Base-by-base conservation (phyloP, 1,140 invertebrate species). In the Bombus difficillimus region DNA sequence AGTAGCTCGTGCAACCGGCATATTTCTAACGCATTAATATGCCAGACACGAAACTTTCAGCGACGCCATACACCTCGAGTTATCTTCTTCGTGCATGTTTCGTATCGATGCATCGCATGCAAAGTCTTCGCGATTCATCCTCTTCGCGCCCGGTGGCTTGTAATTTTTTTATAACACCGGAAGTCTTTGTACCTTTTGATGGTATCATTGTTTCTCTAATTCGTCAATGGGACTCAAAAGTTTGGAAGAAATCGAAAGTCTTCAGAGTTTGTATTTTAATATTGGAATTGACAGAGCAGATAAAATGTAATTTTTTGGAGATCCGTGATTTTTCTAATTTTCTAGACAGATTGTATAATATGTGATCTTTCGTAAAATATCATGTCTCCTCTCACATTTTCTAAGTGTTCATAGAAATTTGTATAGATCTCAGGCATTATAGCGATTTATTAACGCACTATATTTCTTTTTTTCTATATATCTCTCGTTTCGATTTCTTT, bases 61-160 rank as follows among this genome's bases (percentile, higher is more conserved):
- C 75, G 64, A 86, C 76, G 74, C 69, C 83, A 66, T 66, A 66
- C 76, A 68, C 37, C 62, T 69, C 34, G 28, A 79, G 80, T 89
- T 89, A 89, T 82, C 86, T 89, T 69, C 84, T 86, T 77, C 78
- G 81, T 74, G 41, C 62, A 80, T 79, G 75, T 43, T 34, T 68
- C 82, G 82, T 64, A 82, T 83, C 59, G 71, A 47, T 57, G 62
- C n/a, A 62, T 81, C 47, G 85, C 78, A 89, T 89, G 80, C 64
- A 81, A 89, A 89, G 77, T 59, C 78, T 41, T 47, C 37, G 37
- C 39, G 76, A 86, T 86, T 86, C 87, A 83, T 89, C 84, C 83
- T 83, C 71, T 86, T 89, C 84, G 66, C 88, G 37, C 84, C 47
- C 72, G 59, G 47, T 77, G 57, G 57, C 64, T 76, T 73, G 84